A percentile compares a stretch with the other conserved stretches of the same genome.
These are phyloP conservation scores for Eurois occulta DNA, from an alignment of 2,888 invertebrate genomes.

Conservation along the genomic window DNA sequence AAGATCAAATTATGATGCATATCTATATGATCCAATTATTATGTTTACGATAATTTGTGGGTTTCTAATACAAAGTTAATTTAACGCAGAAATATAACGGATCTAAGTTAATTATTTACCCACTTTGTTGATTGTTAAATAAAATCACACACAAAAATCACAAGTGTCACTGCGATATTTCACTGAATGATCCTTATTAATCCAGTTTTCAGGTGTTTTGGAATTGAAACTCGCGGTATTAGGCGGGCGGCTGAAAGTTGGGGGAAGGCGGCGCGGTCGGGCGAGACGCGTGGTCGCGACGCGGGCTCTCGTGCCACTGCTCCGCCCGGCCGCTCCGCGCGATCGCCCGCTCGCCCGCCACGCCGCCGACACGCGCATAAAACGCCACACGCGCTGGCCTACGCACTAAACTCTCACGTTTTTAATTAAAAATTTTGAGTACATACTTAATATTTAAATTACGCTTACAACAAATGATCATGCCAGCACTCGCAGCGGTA, in stretches of 20 bases:
- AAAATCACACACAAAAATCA: constrained; percentile 67
- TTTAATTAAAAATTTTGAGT: constrained; percentile 64
- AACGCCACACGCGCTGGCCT: constrained; percentile 73
- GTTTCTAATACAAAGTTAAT: constrained; percentile 5
- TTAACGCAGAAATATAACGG: neutral
- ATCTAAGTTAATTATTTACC: constrained; percentile 32
- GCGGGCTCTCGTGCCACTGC: constrained; percentile 85
- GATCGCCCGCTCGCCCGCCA: constrained; percentile 63
- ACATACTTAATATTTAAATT: constrained; percentile 65
- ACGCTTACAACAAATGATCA: constrained; percentile 58
- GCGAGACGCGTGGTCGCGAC: constrained; percentile 79
- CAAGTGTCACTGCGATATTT: constrained; percentile 65
- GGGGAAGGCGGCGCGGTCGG: constrained; percentile 64
- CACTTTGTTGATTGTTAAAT: constrained; percentile 46
- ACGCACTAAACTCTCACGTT: constrained; percentile 60
- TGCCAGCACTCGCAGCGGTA: constrained; percentile 46
- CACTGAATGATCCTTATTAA: constrained; percentile 73
- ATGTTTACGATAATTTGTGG: neutral
- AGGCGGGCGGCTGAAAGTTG: constrained; percentile 71
- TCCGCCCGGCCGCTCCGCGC: constrained; percentile 69
- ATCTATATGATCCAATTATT: neutral
- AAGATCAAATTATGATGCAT: neutral
- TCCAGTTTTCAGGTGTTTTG: constrained; percentile 65
- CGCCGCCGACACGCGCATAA: constrained; percentile 73
- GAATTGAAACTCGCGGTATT: constrained; percentile 68